These are phyloP conservation scores for Caligus rogercresseyi DNA, from an alignment of 1,140 invertebrate species.

Conservation along the genomic window DNA sequence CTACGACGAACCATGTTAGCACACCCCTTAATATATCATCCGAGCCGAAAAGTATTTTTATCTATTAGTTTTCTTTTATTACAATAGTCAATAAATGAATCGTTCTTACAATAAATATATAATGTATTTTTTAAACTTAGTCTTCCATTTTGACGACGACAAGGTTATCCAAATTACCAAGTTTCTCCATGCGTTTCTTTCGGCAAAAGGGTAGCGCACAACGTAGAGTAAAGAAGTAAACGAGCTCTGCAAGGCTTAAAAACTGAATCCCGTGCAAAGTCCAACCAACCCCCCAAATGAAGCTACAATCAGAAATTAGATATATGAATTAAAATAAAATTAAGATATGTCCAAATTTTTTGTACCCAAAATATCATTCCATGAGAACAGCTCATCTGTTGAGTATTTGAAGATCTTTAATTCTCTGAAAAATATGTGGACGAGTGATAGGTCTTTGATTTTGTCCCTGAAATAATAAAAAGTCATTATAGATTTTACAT, in stretches of 20 bases:
- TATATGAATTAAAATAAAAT: neutral
- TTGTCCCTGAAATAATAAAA: neutral
- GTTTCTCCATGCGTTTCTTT: constrained; percentile 7
- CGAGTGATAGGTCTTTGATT: constrained; percentile 11
- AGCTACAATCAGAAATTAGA: neutral
- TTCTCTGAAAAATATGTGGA: constrained; percentile 4
- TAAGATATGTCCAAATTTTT: neutral
- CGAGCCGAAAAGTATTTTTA: no score
- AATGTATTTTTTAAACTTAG: neutral
- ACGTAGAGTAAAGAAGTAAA: constrained; percentile 41
- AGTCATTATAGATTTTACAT: no score
- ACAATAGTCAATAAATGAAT: no score
- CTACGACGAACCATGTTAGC: no score
- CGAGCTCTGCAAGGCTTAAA: constrained; percentile 41
- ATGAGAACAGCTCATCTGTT: constrained; percentile 15
- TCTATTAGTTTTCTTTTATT: no score
- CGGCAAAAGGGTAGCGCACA: constrained; percentile 3
- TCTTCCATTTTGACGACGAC: constrained; percentile 14
- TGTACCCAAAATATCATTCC: constrained; percentile 12
- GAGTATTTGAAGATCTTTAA: constrained; percentile 9
- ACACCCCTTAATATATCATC: no score
- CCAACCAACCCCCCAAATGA: constrained; percentile 12
- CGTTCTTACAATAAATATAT: no score
- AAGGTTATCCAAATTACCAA: neutral
- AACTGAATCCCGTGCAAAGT: constrained; percentile 14